Percentiles rank a stretch among this genome's conserved stretches.
These are phyloP conservation scores for Tricholauxania praeusta DNA, from an alignment of 2,888 invertebrate species.

Conservation along the genomic window DNA sequence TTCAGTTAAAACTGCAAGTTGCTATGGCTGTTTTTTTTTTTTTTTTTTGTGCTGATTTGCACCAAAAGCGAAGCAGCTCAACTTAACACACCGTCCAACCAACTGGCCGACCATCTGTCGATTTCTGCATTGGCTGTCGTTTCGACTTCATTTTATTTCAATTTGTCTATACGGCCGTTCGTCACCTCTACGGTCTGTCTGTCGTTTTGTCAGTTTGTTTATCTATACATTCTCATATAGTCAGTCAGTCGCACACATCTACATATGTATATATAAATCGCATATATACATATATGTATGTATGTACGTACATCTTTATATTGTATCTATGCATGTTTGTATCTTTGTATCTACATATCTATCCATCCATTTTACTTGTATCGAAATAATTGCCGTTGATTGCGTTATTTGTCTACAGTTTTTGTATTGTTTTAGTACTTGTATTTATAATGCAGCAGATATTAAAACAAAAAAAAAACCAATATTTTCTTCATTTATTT, in stretches of 20 bases:
- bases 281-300: slow-evolving; percentile 14
- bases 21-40: background rate
- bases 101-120: slow-evolving; percentile 19
- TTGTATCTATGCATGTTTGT: slow-evolving; percentile 8
- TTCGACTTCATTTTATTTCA: no score
- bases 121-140: slow-evolving; percentile 1
- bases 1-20: slow-evolving; percentile 8
- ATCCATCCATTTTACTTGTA: slow-evolving; percentile 28
- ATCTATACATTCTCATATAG: background rate
- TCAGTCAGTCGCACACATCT: no score
- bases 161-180: background rate
- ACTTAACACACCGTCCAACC: slow-evolving; percentile 8
- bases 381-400: slow-evolving; percentile 40
- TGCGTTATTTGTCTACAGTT: slow-evolving; percentile 34
- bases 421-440: slow-evolving; percentile 25
- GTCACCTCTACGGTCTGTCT: background rate
- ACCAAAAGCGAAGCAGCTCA: background rate
- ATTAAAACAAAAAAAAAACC: background rate
- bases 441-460: slow-evolving; percentile 14
- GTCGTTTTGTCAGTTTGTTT: background rate
- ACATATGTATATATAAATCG: no score
- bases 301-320: background rate
- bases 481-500: slow-evolving; percentile 5
- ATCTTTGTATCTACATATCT: background rate
- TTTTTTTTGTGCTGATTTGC: slow-evolving; percentile 14